A percentile compares a stretch with the other conserved stretches of the same genome.
These are phyloP conservation scores for Anthopleura sola DNA, from an alignment of 64 coral and sea anemone genomes.

Conservation along the genomic window DNA sequence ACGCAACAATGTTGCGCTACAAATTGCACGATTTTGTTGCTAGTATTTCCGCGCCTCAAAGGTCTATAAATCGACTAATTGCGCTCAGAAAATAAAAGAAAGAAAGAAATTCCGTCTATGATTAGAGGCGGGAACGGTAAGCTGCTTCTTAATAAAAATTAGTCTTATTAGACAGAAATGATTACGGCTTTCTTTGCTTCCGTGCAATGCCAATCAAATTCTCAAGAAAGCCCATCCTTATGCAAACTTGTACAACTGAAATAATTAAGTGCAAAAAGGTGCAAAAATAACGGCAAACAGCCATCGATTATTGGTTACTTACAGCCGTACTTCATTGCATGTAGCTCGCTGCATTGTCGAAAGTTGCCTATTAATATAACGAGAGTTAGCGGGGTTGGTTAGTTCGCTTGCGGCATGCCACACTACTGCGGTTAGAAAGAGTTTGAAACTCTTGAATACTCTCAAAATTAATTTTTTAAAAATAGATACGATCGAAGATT, in stretches of 20 bases:
- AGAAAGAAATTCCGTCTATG: too few relatives aligned
- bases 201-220: background rate
- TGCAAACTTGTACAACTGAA: slow-evolving; percentile 8
- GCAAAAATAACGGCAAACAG: slow-evolving; percentile 11
- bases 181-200: too few relatives aligned
- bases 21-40: too few relatives aligned
- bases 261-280: slow-evolving; percentile 6
- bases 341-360: slow-evolving; percentile 19
- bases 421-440: background rate
- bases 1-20: too few relatives aligned
- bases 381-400: slow-evolving; percentile 1
- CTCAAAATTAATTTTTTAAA: background rate
- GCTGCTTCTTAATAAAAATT: too few relatives aligned
- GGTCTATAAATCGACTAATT: too few relatives aligned
- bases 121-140: too few relatives aligned
- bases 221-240: background rate
- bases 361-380: slow-evolving; percentile 3
- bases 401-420: background rate
- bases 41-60: too few relatives aligned
- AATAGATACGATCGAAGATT: too few relatives aligned
- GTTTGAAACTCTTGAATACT: background rate
- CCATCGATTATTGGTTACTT: background rate
- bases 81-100: too few relatives aligned
- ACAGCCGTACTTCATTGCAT: slow-evolving; percentile 14
- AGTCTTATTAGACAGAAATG: too few relatives aligned